These are phyloP conservation scores for Cricetomys ansorgei DNA, from an alignment of 2,113 vertebrate genomes.

Conservation along the genomic window DNA sequence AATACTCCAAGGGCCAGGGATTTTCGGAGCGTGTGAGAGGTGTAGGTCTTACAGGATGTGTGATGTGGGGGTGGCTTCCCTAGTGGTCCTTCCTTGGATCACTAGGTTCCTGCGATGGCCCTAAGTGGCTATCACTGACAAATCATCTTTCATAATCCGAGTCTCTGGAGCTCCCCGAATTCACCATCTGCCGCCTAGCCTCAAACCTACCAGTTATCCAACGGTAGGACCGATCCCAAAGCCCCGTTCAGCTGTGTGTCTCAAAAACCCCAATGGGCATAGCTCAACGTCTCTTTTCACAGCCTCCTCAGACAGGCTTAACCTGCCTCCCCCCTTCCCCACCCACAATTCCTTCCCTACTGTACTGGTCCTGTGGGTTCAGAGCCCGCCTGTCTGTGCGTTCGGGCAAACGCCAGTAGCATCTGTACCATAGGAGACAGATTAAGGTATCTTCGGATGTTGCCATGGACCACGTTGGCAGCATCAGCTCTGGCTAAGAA, in stretches of 20 bases:
- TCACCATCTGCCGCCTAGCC: too few species aligned
- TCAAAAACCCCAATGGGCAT: background rate
- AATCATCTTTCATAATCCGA: background rate
- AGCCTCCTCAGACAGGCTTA: background rate
- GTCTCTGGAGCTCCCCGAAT: background rate
- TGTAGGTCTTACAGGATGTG: background rate
- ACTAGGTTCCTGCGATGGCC: background rate
- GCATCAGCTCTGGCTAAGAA: background rate
- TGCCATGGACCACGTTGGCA: accelerated
- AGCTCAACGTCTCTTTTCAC: background rate
- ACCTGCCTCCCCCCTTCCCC: background rate
- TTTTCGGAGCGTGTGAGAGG: background rate
- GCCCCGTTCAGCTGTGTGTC: background rate
- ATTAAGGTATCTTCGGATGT: background rate
- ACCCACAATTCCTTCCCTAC: background rate
- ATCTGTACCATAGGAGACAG: background rate
- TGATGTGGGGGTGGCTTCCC: background rate
- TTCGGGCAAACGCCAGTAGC: background rate
- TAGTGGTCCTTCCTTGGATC: background rate
- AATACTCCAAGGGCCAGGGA: background rate
- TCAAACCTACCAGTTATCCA: background rate
- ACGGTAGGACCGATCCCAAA: background rate
- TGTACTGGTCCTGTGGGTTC: background rate
- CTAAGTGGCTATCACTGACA: background rate
- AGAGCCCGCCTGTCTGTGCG: background rate